Evolutionary conservation across 1,140 invertebrate species (phyloP).

Genomic region (Semibalanus balanoides): DNA sequence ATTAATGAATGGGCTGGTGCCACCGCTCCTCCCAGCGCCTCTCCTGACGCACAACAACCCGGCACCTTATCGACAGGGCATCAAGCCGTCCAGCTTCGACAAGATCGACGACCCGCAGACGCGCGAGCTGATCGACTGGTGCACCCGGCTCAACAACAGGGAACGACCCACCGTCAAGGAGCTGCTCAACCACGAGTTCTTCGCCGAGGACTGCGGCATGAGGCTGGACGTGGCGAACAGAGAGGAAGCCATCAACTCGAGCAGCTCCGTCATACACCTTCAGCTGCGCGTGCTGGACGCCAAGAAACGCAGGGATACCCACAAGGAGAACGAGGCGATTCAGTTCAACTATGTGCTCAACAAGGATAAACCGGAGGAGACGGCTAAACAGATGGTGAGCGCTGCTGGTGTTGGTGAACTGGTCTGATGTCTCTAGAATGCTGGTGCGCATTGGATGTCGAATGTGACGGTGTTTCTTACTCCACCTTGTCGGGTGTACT

Average conservation of each 20-base stretch:
- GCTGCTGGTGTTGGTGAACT: too few species aligned
- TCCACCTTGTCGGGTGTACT: too few species aligned
- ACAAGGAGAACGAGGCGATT: constrained; percentile 98
- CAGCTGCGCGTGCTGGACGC: constrained; percentile 88
- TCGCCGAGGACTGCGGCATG: constrained; percentile 86
- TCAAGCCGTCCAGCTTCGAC: constrained; percentile 88
- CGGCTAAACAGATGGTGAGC: constrained; percentile 81
- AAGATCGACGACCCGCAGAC: constrained; percentile 94
- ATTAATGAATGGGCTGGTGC: too few species aligned
- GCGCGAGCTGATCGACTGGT: constrained; percentile 89
- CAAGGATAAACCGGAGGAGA: constrained; percentile 82
- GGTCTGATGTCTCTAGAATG: too few species aligned
- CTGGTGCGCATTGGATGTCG: too few species aligned
- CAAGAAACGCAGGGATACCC: constrained; percentile 85
- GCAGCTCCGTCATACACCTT: constrained; percentile 59
- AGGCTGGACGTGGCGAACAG: constrained; percentile 81
- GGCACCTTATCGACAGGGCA: constrained; percentile 48
- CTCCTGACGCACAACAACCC: too few species aligned
- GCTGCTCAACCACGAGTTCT: constrained; percentile 89
- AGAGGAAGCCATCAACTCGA: constrained; percentile 44
- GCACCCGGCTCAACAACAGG: constrained; percentile 77
- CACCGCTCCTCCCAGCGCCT: too few species aligned
- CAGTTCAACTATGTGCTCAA: constrained; percentile 96
- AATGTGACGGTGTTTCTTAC: too few species aligned
- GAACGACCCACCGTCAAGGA: constrained; percentile 91